Evolutionary conservation across 2,113 vertebrate species (phyloP).

Genomic region (Rynchops niger): DNA sequence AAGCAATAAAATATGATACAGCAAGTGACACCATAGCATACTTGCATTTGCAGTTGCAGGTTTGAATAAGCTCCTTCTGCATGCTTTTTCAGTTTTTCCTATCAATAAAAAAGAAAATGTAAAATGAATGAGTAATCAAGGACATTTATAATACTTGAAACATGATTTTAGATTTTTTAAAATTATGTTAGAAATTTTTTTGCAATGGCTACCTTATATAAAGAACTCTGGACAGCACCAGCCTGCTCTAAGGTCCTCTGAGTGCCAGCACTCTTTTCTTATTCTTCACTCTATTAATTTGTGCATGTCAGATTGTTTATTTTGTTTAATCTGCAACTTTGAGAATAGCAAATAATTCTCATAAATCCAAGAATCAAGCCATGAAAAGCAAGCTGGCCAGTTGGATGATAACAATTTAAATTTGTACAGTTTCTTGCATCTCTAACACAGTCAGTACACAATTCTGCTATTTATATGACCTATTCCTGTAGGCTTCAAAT

Average conservation of each 20-base stretch:
- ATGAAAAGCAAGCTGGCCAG: conserved; percentile 45
- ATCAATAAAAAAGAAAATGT: background rate
- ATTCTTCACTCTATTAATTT: background rate
- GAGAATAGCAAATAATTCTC: conserved; percentile 44
- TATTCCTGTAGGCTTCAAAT: conserved; percentile 35
- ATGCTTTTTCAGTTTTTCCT: background rate
- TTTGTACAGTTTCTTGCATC: background rate
- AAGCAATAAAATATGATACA: conserved; percentile 1
- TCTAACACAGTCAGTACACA: background rate
- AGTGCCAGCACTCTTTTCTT: background rate
- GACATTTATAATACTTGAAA: background rate
- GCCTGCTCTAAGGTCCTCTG: background rate
- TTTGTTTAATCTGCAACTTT: conserved; percentile 28
- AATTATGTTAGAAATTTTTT: background rate
- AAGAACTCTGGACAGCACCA: background rate
- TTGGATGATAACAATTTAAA: conserved; percentile 33
- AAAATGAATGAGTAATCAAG: background rate
- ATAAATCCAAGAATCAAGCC: background rate
- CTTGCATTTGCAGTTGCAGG: background rate
- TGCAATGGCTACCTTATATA: background rate
- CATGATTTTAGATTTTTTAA: background rate
- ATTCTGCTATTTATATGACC: background rate
- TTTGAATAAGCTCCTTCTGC: background rate
- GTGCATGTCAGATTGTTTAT: background rate
- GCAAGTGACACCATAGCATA: background rate